phyloP scores from a whole-genome alignment of 2,797 vertebrate species.

The Vipera latastei region DNA sequence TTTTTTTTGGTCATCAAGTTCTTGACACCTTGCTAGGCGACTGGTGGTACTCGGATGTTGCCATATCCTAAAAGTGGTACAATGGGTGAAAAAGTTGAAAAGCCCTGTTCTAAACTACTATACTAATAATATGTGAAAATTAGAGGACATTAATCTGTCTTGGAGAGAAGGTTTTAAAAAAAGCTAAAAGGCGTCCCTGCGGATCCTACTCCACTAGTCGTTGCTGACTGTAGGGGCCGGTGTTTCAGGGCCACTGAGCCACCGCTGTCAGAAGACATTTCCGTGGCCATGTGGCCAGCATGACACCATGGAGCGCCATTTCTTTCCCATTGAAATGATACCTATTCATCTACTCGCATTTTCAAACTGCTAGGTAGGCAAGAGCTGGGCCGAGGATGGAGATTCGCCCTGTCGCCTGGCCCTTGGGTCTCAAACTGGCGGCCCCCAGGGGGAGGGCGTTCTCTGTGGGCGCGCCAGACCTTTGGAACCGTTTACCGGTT shows the following conservation, averaged over 20 bases:
- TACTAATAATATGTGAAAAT: conserved; percentile 62
- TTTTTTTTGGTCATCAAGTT: no score
- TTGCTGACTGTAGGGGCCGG: neutral
- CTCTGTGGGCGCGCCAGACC: no score
- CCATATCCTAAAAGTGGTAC: no score
- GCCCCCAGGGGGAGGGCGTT: no score
- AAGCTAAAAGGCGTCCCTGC: neutral
- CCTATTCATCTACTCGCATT: neutral
- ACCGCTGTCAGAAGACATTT: neutral
- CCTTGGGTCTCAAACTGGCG: neutral
- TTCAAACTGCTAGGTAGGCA: neutral
- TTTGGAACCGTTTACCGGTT: no score
- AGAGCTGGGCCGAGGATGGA: neutral
- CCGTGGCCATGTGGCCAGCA: neutral
- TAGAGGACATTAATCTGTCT: conserved; percentile 68
- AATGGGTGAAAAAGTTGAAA: no score
- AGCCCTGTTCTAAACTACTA: conserved; percentile 17
- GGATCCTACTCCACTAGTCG: neutral
- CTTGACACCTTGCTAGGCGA: no score
- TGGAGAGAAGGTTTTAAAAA: conserved; percentile 58
- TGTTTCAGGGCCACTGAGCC: neutral
- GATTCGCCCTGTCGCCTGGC: neutral
- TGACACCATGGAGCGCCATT: neutral
- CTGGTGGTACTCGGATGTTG: no score
- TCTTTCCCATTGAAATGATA: neutral